phyloP scores from a whole-genome alignment of 92 coral and sea anemone genomes.

The Actinostola sp. region DNA sequence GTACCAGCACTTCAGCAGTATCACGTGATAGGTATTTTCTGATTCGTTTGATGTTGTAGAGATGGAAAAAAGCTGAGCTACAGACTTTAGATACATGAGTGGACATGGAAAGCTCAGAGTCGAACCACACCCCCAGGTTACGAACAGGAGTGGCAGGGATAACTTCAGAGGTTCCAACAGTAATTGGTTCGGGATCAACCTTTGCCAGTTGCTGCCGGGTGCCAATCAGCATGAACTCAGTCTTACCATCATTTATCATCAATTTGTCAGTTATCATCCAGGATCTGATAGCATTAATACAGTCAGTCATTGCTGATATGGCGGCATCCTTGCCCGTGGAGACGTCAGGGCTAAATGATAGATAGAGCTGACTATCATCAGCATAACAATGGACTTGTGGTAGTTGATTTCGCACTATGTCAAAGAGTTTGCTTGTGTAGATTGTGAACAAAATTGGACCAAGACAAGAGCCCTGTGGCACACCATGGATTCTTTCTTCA shows the following conservation, averaged over 20 bases:
- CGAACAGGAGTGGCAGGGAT: slow-evolving; percentile 31
- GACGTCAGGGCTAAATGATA: slow-evolving; percentile 21
- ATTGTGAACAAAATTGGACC: slow-evolving; percentile 23
- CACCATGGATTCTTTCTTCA: too few relatives aligned
- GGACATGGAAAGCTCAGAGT: slow-evolving; percentile 41
- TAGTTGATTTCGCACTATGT: slow-evolving; percentile 9
- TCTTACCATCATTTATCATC: slow-evolving; percentile 39
- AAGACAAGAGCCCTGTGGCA: slow-evolving; percentile 20
- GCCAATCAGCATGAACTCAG: slow-evolving; percentile 28
- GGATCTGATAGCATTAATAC: slow-evolving; percentile 30
- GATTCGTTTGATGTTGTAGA: slow-evolving; percentile 35
- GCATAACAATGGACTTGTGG: slow-evolving; percentile 23
- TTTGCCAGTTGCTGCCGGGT: slow-evolving; percentile 33
- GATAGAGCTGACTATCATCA: slow-evolving; percentile 22
- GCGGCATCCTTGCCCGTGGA: slow-evolving; percentile 27
- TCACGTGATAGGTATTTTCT: slow-evolving; percentile 39
- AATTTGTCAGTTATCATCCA: slow-evolving; percentile 41
- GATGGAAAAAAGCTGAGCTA: slow-evolving; percentile 36
- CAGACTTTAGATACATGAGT: slow-evolving; percentile 36
- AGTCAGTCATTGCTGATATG: slow-evolving; percentile 34
- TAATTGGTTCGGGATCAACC: slow-evolving; percentile 28
- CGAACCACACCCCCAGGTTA: slow-evolving; percentile 45
- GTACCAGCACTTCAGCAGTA: slow-evolving; percentile 15
- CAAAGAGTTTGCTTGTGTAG: slow-evolving; percentile 25
- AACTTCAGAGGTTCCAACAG: slow-evolving; percentile 18